Evolutionary conservation across 1,140 invertebrate species (phyloP), one percentile per base, ranked within the genome.

Genomic region (Coenobita brevimanus): DNA sequence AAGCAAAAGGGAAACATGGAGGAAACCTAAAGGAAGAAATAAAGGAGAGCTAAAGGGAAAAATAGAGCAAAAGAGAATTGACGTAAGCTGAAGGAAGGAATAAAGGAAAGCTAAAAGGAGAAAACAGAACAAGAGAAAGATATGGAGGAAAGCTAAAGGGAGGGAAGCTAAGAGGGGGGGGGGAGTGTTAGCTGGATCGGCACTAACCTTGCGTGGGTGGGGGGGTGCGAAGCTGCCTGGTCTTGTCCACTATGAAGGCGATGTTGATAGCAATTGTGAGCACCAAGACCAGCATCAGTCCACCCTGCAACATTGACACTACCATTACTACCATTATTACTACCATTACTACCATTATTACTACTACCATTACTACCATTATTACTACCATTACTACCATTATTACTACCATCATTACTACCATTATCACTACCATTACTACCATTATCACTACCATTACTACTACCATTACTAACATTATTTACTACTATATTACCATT

Each of bases 221-320:
- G 0, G 71, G 71, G 15, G 71, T 60, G 21, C 82, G 30, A 1
- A 85, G 71, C 13, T 85, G 82, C 21, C 82, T 21, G 0, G 82
- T 85, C 21, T 85, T 76, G 30, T 85, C 82, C 33, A 85, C 71
- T n/a, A 85, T 85, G 69, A 85, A 85, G 50, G 82, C 75, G 2
- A 85, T 60, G 36, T 85, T 85, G 36, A 85, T 85, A 54, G 73
- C 54, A 1, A 81, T 81, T 4, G 78, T 81, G 0, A 54, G 27
- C 57, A 81, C 78, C 4, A 80, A 38, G 24, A 80, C 76, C 17
- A 80, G 76, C 76, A 80, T 80, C 17, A 60, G 30, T 30, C 46
- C 76, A 1, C 76, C 46, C 76, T 80, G 75, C 4, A 78, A 54
- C 33, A 4, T 69, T 69, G 24, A 69, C 33, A 2, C n/a, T 69